phyloP scores from a whole-genome alignment of 2,888 invertebrate genomes.

The Netelia inedita region DNA sequence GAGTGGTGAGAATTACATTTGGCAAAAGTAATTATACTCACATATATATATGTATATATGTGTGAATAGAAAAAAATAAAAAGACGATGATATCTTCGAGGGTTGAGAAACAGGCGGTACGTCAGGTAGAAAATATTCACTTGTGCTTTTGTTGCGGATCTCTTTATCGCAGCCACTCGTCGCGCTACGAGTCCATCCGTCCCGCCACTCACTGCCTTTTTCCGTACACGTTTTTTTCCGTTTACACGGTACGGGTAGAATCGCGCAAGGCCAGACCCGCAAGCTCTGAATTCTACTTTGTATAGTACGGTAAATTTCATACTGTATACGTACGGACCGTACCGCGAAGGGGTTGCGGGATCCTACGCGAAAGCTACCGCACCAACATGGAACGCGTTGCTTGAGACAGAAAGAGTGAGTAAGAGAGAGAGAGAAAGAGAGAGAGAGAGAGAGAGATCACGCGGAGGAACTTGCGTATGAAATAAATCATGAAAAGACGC shows the following conservation, averaged over 20 bases:
- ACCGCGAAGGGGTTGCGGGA: slow-evolving; percentile 56
- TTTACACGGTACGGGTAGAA: slow-evolving; percentile 62
- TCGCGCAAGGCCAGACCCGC: slow-evolving; percentile 37
- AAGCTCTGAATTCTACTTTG: slow-evolving; percentile 56
- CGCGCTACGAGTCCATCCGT: slow-evolving; percentile 37
- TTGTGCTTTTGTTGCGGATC: slow-evolving; percentile 65
- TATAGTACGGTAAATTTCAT: slow-evolving; percentile 31
- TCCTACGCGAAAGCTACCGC: slow-evolving; percentile 45
- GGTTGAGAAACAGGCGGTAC: slow-evolving; percentile 32
- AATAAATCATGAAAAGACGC: slow-evolving; percentile 69
- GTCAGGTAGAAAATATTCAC: slow-evolving; percentile 51
- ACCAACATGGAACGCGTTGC: slow-evolving; percentile 23
- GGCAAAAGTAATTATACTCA: slow-evolving; percentile 21
- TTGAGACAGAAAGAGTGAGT: background rate
- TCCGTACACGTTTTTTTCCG: slow-evolving; percentile 48
- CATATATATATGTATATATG: background rate
- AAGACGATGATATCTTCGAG: slow-evolving; percentile 61
- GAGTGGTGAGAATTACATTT: slow-evolving; percentile 50
- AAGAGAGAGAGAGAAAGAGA: slow-evolving; percentile 19
- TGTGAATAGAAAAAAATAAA: slow-evolving; percentile 43
- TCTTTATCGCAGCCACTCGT: slow-evolving; percentile 66
- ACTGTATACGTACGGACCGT: slow-evolving; percentile 18
- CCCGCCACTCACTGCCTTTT: slow-evolving; percentile 20
- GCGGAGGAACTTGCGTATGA: slow-evolving; percentile 54
- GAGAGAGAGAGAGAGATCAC: slow-evolving; percentile 23